Evolutionary conservation across 2,113 vertebrate genomes (phyloP).

Genomic region (Atrichornis clamosus): DNA sequence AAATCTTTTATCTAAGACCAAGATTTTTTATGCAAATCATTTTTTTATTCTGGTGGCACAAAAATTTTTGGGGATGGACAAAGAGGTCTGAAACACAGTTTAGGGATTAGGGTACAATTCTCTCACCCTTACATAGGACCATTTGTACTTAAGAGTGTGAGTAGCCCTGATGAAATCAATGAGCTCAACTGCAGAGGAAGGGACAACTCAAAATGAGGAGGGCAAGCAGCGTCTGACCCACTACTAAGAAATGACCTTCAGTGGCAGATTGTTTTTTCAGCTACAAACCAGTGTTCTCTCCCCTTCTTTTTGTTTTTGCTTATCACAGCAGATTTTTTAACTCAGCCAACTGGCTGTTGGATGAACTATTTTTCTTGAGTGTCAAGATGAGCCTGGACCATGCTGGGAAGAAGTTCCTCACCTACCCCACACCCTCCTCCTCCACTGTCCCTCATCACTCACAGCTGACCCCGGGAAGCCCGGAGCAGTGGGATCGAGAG

Average conservation of each 20-base stretch:
- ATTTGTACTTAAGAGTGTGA: background rate
- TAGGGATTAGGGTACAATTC: background rate
- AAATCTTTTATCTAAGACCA: background rate
- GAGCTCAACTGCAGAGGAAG: background rate
- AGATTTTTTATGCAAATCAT: background rate
- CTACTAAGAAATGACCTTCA: background rate
- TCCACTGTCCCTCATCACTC: background rate
- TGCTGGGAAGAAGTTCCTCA: background rate
- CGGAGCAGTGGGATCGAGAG: background rate
- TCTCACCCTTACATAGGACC: background rate
- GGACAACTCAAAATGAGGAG: background rate
- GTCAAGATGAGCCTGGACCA: background rate
- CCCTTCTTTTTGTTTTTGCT: accelerated
- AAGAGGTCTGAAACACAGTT: background rate
- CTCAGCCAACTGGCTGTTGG: background rate
- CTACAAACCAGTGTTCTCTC: background rate
- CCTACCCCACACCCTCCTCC: background rate
- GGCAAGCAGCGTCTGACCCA: background rate
- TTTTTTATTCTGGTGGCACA: background rate
- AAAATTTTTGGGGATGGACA: background rate
- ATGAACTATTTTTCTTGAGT: background rate
- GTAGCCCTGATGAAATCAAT: background rate
- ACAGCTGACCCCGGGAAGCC: background rate
- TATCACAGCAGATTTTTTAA: background rate
- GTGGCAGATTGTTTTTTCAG: background rate